Conservation (phyloP, 1,140 invertebrate species). For the Alviniconcha marisindica region DNA sequence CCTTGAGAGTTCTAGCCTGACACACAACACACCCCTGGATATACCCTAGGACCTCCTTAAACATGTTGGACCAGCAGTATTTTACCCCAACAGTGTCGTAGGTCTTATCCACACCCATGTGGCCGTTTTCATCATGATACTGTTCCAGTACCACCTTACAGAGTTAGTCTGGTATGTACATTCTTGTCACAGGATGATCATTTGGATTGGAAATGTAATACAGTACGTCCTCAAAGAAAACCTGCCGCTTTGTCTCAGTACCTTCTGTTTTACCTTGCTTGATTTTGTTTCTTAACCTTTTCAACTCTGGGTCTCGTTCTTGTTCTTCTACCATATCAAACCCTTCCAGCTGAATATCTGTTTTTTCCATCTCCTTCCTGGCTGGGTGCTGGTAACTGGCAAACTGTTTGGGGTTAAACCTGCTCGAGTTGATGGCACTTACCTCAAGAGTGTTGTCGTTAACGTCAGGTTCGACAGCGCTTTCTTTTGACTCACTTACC, state of each 20-base stretch:
- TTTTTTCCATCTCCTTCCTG: neutral
- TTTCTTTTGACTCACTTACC: too few species aligned
- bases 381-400: neutral
- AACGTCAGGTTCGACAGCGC: constrained; percentile 6
- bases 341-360: neutral
- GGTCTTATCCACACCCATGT: constrained; percentile 43
- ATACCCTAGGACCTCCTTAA: constrained; percentile 37
- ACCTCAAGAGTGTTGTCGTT: constrained; percentile 39
- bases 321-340: constrained; percentile 38
- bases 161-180: constrained; percentile 38
- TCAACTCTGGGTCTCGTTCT: constrained; percentile 17
- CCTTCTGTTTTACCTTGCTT: neutral
- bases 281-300: neutral
- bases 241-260: neutral
- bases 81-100: constrained; percentile 27
- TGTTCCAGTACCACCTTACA: constrained; percentile 19
- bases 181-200: constrained; percentile 25
- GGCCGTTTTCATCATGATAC: constrained; percentile 47
- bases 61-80: constrained; percentile 52
- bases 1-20: constrained; percentile 34
- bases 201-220: constrained; percentile 44
- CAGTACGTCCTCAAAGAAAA: constrained; percentile 40
- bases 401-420: constrained; percentile 42
- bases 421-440: constrained; percentile 41
- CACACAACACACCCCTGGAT: constrained; percentile 40